phyloP scores from a whole-genome alignment of 2,113 vertebrate genomes.

The Xyrauchen texanus region DNA sequence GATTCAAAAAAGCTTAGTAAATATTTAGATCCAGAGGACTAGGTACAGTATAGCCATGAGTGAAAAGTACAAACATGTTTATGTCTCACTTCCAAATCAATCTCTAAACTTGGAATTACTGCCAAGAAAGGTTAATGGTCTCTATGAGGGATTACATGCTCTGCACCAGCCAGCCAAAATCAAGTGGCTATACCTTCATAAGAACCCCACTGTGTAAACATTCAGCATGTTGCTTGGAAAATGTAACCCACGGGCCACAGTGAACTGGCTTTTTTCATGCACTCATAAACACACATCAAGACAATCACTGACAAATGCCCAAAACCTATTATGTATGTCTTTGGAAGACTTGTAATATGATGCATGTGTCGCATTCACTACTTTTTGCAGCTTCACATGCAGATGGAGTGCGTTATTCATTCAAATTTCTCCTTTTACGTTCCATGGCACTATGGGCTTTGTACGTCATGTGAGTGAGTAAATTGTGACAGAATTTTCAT shows the following conservation, averaged over 20 bases:
- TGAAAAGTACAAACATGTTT: neutral
- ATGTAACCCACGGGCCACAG: neutral
- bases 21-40: conserved; percentile 17
- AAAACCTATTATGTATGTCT: too few species aligned
- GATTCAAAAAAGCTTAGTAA: neutral
- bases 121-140: conserved; percentile 2
- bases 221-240: neutral
- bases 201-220: neutral
- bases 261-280: too few species aligned
- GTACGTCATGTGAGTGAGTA: too few species aligned
- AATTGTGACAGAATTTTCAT: too few species aligned
- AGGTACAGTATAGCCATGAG: neutral
- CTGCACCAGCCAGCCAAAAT: neutral
- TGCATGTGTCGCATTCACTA: too few species aligned
- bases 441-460: too few species aligned
- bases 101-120: neutral
- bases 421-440: too few species aligned
- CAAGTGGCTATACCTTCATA: neutral
- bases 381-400: too few species aligned
- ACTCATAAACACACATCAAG: too few species aligned
- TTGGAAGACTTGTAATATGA: too few species aligned
- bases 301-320: too few species aligned
- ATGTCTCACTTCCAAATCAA: conserved; percentile 15
- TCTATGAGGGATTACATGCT: neutral
- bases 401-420: too few species aligned